Percentiles rank a stretch among this genome's conserved stretches.
phyloP scores from a whole-genome alignment of 1,140 invertebrate species.

The Eurosta solidaginis region DNA sequence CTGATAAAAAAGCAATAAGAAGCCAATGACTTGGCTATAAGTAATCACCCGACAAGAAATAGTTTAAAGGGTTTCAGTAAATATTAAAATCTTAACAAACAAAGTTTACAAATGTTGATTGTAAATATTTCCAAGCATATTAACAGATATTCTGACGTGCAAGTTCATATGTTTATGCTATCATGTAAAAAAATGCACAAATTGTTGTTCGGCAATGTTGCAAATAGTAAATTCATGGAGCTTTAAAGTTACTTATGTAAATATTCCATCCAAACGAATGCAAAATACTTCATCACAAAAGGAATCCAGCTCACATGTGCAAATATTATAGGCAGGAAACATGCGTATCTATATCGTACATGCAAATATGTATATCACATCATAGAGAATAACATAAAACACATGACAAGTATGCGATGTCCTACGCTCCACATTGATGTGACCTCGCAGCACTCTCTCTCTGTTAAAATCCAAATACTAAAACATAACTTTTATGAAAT shows the following conservation, averaged over 20 bases:
- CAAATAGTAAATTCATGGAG: neutral
- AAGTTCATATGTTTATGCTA: too few species aligned
- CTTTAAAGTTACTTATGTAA: neutral
- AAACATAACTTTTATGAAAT: neutral
- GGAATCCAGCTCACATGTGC: neutral
- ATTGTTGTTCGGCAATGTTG: neutral
- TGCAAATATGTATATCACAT: neutral
- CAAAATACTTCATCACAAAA: slow-evolving; percentile 9
- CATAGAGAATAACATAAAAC: neutral
- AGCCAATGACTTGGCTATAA: too few species aligned
- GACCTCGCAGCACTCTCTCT: too few species aligned
- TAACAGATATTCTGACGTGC: too few species aligned
- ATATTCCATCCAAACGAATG: neutral
- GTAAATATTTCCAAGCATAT: too few species aligned
- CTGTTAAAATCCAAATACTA: neutral
- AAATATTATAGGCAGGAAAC: too few species aligned
- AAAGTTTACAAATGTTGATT: too few species aligned
- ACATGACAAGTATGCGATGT: neutral
- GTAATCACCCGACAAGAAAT: too few species aligned
- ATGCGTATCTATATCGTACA: neutral
- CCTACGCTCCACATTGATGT: slow-evolving; percentile 5
- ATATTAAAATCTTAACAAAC: too few species aligned
- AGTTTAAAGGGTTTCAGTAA: too few species aligned
- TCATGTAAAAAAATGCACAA: too few species aligned
- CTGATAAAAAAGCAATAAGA: too few species aligned